Conservation (phyloP, 2,113 vertebrate species). For the Sakesphorus luctuosus region DNA sequence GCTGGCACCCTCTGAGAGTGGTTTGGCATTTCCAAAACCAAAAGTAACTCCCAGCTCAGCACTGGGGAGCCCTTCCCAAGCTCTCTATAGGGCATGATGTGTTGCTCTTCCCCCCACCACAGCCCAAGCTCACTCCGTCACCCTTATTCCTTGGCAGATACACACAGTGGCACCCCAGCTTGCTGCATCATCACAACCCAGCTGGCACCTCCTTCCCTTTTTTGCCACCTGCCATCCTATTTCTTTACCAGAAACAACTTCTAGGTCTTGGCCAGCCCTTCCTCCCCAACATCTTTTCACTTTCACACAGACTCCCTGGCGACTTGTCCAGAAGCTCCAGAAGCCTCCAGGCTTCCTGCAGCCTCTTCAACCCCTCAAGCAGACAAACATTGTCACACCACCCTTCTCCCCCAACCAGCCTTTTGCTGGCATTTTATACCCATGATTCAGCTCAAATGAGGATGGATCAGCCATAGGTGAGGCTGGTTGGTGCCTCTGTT, state of each 20-base stretch:
- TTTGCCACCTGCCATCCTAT: rapidly evolving
- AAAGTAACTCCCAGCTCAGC: background rate
- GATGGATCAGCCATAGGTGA: background rate
- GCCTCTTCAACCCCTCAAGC: too few relatives aligned
- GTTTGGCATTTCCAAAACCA: background rate
- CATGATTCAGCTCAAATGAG: background rate
- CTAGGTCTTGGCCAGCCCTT: background rate
- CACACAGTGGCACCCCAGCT: background rate
- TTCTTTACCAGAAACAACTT: background rate
- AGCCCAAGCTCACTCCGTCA: background rate
- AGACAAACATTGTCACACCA: background rate
- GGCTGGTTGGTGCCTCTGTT: background rate
- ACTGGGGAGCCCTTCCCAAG: background rate
- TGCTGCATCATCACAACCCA: rapidly evolving
- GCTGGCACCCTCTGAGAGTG: rapidly evolving
- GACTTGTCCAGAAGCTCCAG: background rate
- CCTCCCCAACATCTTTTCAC: background rate
- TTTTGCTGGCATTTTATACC: background rate
- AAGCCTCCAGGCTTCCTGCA: background rate
- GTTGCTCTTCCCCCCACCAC: background rate
- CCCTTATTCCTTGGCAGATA: background rate
- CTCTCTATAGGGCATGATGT: background rate
- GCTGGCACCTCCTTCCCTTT: background rate
- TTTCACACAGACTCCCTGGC: rapidly evolving
- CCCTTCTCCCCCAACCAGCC: background rate